Evolutionary conservation across 2,797 vertebrate genomes (phyloP), one percentile per base, ranked within the genome.

Genomic region (Cetoscarus ocellatus): DNA sequence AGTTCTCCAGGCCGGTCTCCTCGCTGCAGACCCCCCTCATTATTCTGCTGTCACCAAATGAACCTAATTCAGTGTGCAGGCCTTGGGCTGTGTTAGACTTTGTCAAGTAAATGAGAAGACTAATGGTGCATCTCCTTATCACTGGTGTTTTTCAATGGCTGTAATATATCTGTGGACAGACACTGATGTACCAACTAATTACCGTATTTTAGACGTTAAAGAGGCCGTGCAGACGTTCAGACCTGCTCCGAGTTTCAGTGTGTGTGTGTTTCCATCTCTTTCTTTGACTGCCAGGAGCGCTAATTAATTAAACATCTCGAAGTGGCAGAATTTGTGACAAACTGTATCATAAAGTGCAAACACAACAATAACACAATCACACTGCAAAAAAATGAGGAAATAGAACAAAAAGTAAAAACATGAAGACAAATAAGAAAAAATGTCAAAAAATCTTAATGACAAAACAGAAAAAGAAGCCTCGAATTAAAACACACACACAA

Each of bases 71-170:
- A 64, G 53, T 77, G 80, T 74, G 66, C 50, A 67, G 88, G 82
- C 91, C 88, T 78, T 59, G 75, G 76, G 88, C 82, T 86, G 77
- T 75, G 81, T 79, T 77, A 62, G 76, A 83, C 77, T 88, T 87
- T 89, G 84, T 89, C 83, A 84, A 79, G 75, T 89, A 91, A 90
- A 92, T 90, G 87, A 93, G 87, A 88, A 90, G 86, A 90, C 84
- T 91, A 91, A 93, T 91, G 86, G 84, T 7, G 60, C 79, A 87
- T 88, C 81, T 91, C 87, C 88, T 90, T 91, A 91, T 92, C 89
- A 65, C 77, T 70, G 73, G 63, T 90, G 87, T 87, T 86, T 90
- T 84, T 84, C 84, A 77, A 53, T 71, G 78, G 86, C 60, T 77
- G 76, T 78, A 86, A 88, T 91, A 84, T 63, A 82, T 90, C 85